Conservation (phyloP, 1,140 invertebrate species). For the Amphibalanus amphitrite region DNA sequence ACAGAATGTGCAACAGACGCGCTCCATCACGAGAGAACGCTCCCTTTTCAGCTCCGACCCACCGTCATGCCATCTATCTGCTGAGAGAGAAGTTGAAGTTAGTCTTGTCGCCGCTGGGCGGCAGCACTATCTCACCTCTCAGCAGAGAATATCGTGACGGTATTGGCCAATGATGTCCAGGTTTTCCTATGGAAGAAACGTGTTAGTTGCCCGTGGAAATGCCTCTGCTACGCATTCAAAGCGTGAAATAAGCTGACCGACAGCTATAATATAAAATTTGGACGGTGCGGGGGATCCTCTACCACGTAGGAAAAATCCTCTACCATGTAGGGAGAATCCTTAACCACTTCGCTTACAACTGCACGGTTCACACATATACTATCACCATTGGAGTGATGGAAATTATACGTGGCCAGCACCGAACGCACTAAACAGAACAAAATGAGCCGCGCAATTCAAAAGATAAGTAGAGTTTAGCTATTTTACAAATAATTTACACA, state of each 20-base stretch:
- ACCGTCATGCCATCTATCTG: constrained; percentile 4
- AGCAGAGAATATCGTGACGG: constrained; percentile 68
- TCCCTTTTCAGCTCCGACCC: not conserved
- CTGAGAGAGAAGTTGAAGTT: constrained; percentile 7
- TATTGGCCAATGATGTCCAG: constrained; percentile 65
- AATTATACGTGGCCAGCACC: not conserved
- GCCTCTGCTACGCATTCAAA: not conserved
- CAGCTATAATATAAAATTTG: not conserved
- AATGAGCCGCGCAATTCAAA: not conserved
- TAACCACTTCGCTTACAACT: not conserved
- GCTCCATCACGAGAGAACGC: not conserved
- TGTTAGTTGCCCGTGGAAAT: not conserved
- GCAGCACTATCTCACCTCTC: constrained; percentile 40
- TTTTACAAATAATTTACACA: not conserved
- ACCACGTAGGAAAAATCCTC: not conserved
- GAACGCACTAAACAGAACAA: not conserved
- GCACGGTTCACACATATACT: not conserved
- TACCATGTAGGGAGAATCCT: not conserved
- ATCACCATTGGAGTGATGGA: not conserved
- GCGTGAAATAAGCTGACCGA: not conserved
- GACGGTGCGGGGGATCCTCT: not conserved
- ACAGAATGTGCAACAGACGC: not conserved
- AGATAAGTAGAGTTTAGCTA: not conserved
- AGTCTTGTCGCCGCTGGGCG: constrained; percentile 12
- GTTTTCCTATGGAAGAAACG: constrained; percentile 37